Evolutionary conservation across 2,888 invertebrate species (phyloP), one percentile per base, ranked within the genome.

Genomic region (Oscheius myriophilus): DNA sequence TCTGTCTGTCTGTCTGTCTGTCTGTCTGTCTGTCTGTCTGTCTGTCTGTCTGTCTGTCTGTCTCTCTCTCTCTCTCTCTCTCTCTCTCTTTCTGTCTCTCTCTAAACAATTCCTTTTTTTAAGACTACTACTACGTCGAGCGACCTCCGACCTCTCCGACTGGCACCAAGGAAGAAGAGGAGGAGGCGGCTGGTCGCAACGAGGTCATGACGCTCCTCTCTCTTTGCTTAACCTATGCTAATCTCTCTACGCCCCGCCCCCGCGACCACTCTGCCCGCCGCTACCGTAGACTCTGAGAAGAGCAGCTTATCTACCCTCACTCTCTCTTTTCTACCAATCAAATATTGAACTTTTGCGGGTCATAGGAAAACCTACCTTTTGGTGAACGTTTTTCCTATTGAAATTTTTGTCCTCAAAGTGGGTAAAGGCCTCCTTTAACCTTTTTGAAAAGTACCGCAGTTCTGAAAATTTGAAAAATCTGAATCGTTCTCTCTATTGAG

Each of bases 221-320:
- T 61, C 61, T 61, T 61, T 61, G 33, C 61, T 46, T 61, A 61
- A 61, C 61, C 61, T 61, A 61, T 49, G 49, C 57, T 57, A 57
- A 57, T 57, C 57, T 25, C 46, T 14, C 16, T 46, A 33, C 33
- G 26, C 23, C 21, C 61, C 61, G 45, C 61, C 58, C 43, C 45
- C 41, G 33, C 33, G 33, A 33, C 33, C 33, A 33, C 33, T 33
- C 33, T 3, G 33, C 33, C 33, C 33, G 9, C 4, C 33, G 33
- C 16, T 55, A 55, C 55, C 41, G 55, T 55, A 55, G 55, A 39
- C 16, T 55, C 33, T 33, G 4, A 33, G 33, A 33, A 33, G n/a
- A n/a, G n/a, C 33, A 33, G 33, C 55, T n/a, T 57, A 12, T 41
- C 39, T 42, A 21, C 39, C 42, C 18, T 55, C 55, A 18, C 57